Percentiles rank a stretch among this genome's conserved stretches.
Conservation (phyloP, 2,113 vertebrate genomes). For the Pseudorasbora parva region DNA sequence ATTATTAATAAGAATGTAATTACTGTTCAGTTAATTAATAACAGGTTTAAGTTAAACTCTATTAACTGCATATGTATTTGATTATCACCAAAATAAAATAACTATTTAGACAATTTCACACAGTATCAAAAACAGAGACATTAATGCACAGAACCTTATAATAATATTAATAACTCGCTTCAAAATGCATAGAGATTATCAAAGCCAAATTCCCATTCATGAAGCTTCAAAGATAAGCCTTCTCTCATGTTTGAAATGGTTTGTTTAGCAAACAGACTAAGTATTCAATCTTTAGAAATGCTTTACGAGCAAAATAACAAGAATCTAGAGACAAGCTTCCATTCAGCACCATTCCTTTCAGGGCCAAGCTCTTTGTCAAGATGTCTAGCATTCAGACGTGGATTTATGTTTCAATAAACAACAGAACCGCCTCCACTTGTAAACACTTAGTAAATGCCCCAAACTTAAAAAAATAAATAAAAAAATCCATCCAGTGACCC, state of each 20-base stretch:
- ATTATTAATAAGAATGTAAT: too few relatives aligned
- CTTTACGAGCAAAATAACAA: neutral
- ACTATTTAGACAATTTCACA: neutral
- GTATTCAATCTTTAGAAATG: slow-evolving; percentile 16
- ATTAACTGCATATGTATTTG: neutral
- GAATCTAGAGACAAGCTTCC: slow-evolving; percentile 10
- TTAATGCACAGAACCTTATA: neutral
- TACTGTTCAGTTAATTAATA: neutral
- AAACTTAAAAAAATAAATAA: neutral
- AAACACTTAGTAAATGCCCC: neutral
- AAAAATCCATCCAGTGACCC: neutral
- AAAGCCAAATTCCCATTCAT: neutral
- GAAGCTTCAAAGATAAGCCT: neutral
- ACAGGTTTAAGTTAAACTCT: neutral
- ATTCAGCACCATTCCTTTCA: slow-evolving; percentile 25
- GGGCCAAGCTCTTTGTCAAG: slow-evolving; percentile 35
- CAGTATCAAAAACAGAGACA: neutral
- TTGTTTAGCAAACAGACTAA: neutral
- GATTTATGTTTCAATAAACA: slow-evolving; percentile 48
- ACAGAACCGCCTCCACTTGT: slow-evolving; percentile 19
- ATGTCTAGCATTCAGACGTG: slow-evolving; percentile 16
- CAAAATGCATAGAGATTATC: neutral
- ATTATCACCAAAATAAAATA: neutral
- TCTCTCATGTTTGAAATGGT: neutral
- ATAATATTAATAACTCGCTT: neutral